Conservation (phyloP, 2,888 invertebrate genomes). For the Chrysodeixis includens region DNA sequence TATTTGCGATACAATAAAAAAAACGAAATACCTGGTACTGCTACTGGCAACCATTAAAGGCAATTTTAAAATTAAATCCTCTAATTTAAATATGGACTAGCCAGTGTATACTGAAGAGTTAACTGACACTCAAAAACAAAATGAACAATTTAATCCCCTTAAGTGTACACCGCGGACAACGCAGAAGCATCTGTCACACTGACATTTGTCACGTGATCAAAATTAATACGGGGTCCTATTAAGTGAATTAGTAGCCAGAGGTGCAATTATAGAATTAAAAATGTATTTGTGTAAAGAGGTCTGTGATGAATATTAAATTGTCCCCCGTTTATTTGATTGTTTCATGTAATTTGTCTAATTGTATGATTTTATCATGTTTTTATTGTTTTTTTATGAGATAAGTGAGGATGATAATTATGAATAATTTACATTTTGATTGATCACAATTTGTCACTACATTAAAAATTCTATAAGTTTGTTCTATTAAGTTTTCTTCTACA, state of each 20-base stretch:
- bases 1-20: no score
- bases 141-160: conserved; percentile 17
- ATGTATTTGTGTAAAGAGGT: conserved; percentile 81
- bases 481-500: background rate
- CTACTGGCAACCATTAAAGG: no score
- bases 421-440: conserved; percentile 54
- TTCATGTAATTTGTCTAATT: conserved; percentile 63
- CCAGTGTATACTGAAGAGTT: conserved; percentile 1
- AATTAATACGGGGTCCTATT: conserved; percentile 76
- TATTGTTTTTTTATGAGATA: conserved; percentile 55
- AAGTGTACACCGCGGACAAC: conserved; percentile 48
- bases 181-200: conserved; percentile 79
- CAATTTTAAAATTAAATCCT: no score
- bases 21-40: no score
- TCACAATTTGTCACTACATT: conserved; percentile 21
- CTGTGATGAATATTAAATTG: conserved; percentile 82
- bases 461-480: background rate
- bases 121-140: background rate
- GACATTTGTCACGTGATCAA: conserved; percentile 88
- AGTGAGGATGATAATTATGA: conserved; percentile 52
- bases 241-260: conserved; percentile 69
- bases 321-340: conserved; percentile 68
- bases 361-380: conserved; percentile 57
- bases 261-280: conserved; percentile 87
- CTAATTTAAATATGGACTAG: no score